Evolutionary conservation across 2,113 vertebrate species (phyloP).

Genomic region (Orientallactaga bullata): DNA sequence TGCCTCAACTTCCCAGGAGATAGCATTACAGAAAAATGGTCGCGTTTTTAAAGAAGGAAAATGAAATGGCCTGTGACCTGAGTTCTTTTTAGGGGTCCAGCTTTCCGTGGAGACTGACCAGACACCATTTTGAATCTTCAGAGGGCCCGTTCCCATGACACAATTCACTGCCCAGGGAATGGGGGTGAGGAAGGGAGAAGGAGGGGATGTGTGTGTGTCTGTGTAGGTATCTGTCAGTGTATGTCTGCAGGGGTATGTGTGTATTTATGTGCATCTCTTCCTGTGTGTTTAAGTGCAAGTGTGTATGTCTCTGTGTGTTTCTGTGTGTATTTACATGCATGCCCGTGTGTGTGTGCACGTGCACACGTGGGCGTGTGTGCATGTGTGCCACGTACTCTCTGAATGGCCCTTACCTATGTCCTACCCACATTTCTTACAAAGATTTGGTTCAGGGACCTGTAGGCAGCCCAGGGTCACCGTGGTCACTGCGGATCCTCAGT

Average conservation of each 20-base stretch:
- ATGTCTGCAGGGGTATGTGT: too few relatives aligned
- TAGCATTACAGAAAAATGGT: neutral
- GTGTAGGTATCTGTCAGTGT: neutral
- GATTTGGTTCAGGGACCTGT: neutral
- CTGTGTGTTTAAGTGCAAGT: neutral
- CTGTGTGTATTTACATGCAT: neutral
- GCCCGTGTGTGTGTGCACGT: neutral
- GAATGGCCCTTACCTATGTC: neutral
- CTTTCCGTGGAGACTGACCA: conserved; percentile 2
- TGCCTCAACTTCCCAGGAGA: neutral
- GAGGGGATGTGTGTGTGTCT: neutral
- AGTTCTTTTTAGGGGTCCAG: neutral
- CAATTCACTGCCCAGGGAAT: neutral
- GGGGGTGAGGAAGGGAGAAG: neutral
- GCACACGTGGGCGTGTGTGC: neutral
- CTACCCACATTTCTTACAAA: neutral
- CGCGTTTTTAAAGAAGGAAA: conserved; percentile 14
- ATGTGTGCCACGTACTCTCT: neutral
- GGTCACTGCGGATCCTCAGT: neutral
- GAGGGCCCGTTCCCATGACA: neutral
- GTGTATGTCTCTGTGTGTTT: neutral
- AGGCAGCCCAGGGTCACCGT: neutral
- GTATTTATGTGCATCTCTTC: too few relatives aligned
- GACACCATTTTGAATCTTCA: neutral
- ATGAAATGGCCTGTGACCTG: neutral